A percentile compares a stretch with the other conserved stretches of the same genome.
Conservation (phyloP, 1,140 invertebrate genomes). For the Sinonovacula constricta region DNA sequence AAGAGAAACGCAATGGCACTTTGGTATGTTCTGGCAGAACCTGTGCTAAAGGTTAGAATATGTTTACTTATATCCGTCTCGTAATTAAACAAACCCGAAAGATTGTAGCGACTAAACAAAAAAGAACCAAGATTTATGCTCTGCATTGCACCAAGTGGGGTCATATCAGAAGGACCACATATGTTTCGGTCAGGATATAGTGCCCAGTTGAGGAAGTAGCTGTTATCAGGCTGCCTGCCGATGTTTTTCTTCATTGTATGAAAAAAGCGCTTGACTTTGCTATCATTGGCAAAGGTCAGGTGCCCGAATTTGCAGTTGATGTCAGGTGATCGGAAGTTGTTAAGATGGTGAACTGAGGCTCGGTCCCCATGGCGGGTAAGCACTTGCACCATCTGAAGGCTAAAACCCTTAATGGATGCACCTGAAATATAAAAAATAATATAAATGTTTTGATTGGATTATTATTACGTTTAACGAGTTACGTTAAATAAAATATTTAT, state of each 20-base stretch:
- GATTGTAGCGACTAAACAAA: conserved; percentile 85
- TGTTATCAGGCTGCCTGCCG: conserved; percentile 77
- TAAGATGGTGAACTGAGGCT: conserved; percentile 88
- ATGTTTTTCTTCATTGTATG: conserved; percentile 42
- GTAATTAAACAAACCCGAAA: conserved; percentile 80
- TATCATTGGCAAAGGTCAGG: conserved; percentile 63
- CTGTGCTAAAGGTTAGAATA: conserved; percentile 88
- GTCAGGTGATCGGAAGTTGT: conserved; percentile 82
- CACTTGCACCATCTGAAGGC: conserved; percentile 88
- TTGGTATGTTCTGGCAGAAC: conserved; percentile 92
- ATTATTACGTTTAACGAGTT: too few relatives aligned
- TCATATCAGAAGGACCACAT: conserved; percentile 86
- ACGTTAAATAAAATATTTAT: too few relatives aligned
- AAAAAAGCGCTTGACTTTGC: conserved; percentile 54
- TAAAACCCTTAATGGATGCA: too few relatives aligned
- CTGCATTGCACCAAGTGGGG: conserved; percentile 85
- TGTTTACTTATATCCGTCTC: conserved; percentile 81
- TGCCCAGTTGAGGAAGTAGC: conserved; percentile 90
- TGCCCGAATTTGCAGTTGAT: conserved; percentile 85
- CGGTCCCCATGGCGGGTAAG: conserved; percentile 93
- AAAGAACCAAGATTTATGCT: conserved; percentile 87
- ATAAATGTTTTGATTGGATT: too few relatives aligned
- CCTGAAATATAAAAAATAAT: too few relatives aligned
- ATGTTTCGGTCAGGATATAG: conserved; percentile 82
- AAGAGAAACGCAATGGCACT: conserved; percentile 90